Evolutionary conservation across 2,113 vertebrate genomes (phyloP).

Genomic region (Gracilinanus agilis): DNA sequence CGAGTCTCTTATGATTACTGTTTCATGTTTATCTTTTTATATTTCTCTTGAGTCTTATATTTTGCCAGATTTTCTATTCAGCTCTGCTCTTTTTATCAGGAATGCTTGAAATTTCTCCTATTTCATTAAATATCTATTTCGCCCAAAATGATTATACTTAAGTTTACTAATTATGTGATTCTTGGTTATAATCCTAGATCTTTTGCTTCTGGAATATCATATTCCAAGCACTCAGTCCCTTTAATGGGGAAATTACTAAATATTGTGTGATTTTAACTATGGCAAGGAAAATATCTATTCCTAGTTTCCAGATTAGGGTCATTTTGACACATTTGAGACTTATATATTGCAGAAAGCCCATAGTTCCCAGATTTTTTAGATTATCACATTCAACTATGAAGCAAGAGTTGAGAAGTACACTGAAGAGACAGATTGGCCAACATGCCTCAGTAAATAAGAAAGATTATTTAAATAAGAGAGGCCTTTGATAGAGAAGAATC

Average conservation of each 20-base stretch:
- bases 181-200: not conserved
- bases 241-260: no score
- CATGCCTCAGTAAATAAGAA: not conserved
- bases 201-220: not conserved
- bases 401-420: not conserved
- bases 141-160: not conserved
- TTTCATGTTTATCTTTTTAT: not conserved
- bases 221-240: no score
- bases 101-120: not conserved
- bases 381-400: not conserved
- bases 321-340: not conserved
- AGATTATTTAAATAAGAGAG: not conserved
- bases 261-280: not conserved
- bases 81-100: not conserved
- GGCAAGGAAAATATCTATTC: not conserved
- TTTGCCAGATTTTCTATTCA: not conserved
- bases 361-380: not conserved
- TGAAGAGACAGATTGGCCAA: not conserved
- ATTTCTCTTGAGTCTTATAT: not conserved
- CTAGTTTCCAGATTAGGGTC: not conserved
- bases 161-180: not conserved
- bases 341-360: not conserved
- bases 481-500: not conserved
- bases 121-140: not conserved
- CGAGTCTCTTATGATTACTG: not conserved